Base-by-base conservation (phyloP, 2,113 vertebrate species). In the Thermophis baileyi region DNA sequence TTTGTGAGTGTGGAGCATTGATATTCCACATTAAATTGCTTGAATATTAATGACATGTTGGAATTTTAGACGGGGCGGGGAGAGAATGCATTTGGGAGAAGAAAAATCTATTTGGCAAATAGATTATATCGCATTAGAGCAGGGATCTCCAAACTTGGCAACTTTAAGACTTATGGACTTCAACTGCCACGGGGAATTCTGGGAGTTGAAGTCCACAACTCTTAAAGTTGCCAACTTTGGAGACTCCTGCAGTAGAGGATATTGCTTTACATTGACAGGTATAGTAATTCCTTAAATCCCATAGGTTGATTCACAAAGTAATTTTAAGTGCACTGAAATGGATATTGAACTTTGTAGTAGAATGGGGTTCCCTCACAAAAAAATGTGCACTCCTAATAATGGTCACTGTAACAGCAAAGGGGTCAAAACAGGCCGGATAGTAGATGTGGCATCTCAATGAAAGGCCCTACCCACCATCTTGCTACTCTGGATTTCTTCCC, bases 1-100 rank as follows among this genome's bases (percentile, higher is more conserved):
- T 3, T 81, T 81, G 35, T 81, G 35, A 44, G 74, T 44, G 74
- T 44, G 74, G 35, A 22, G 35, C 74, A 22, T 10, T 44, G 74
- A 22, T 81, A 44, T 81, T 81, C 74, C 74, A 81, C 74, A 9
- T 20, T 22, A 81, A 40, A 81, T 54, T 89, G 0, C 44, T 25
- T 74, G 74, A 3, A 53, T 88, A 2, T 0, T 54, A 1, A 8
- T 4, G 0, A 25, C 0, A 0, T 0, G 1, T 1, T 2, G n/a
- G 27, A 7, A 0, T 9, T 90, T 30, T 47, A 18, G 89, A 24
- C 0, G 20, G 60, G 35, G 88, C 1, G 16, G 57, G 27, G 40
- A 40, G 74, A 81, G 35, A 81, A 22, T 44, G 74, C 20, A 40
- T 44, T 44, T 44, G 74, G 20, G 35, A 60, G 87, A 88, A 27